Percentiles rank a stretch among this genome's conserved stretches.
Conservation (phyloP, 2,113 vertebrate genomes). For the Antennarius striatus region DNA sequence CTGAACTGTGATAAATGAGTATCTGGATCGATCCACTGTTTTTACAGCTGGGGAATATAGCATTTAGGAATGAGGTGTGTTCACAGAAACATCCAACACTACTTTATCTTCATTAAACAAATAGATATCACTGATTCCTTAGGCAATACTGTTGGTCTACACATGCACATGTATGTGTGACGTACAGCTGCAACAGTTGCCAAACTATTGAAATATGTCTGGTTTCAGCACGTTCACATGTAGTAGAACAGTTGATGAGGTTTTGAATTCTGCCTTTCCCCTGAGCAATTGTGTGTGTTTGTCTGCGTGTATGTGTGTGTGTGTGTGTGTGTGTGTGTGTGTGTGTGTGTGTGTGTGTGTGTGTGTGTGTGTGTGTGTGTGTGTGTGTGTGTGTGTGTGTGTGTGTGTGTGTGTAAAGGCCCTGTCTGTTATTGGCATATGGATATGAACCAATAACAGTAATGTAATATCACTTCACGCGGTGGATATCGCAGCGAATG, state of each 20-base stretch:
- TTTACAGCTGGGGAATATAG: constrained; percentile 63
- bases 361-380: background rate
- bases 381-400: too few species aligned
- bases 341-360: constrained; percentile 7
- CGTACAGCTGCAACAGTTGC: background rate
- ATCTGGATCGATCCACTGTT: constrained; percentile 47
- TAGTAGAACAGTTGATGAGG: background rate
- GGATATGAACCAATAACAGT: constrained; percentile 52
- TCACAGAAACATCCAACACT: constrained; percentile 51
- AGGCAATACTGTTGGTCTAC: constrained; percentile 5
- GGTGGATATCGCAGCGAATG: constrained; percentile 32
- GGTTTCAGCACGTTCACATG: background rate
- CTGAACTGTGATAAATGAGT: constrained; percentile 48
- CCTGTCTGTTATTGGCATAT: constrained; percentile 39
- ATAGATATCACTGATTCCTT: constrained; percentile 23
- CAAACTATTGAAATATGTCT: background rate
- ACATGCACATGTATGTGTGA: background rate
- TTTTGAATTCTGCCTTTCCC: background rate
- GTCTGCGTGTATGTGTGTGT: background rate
- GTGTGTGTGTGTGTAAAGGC: constrained; percentile 1
- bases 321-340: background rate
- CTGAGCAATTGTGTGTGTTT: background rate
- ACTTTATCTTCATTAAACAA: constrained; percentile 48
- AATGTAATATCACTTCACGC: constrained; percentile 37
- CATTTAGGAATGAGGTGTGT: constrained; percentile 53